These are phyloP conservation scores for Myopa testacea DNA, from an alignment of 2,888 invertebrate species.

Conservation along the genomic window DNA sequence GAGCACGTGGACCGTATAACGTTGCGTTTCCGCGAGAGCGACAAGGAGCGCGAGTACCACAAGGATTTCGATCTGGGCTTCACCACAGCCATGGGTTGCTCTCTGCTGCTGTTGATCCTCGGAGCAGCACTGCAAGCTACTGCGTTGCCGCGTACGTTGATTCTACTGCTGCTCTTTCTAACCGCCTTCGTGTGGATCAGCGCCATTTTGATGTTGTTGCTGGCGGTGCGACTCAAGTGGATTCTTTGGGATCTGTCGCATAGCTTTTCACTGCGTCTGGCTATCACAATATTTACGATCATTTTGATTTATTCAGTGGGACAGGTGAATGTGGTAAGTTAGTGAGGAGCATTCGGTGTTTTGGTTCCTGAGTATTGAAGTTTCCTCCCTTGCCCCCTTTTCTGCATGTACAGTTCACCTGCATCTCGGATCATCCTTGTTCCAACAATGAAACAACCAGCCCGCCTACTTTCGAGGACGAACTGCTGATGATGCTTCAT, in stretches of 20 bases:
- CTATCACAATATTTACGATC: slow-evolving; percentile 88
- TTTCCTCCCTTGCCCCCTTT: background rate
- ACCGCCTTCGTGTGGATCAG: slow-evolving; percentile 93
- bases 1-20: slow-evolving; percentile 89
- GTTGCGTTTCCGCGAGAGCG: slow-evolving; percentile 84
- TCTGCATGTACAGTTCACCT: slow-evolving; percentile 72
- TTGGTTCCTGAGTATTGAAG: background rate
- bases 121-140: slow-evolving; percentile 80
- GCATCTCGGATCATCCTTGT: slow-evolving; percentile 70
- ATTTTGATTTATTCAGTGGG: slow-evolving; percentile 89
- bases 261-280: slow-evolving; percentile 84
- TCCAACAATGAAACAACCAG: slow-evolving; percentile 57
- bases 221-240: slow-evolving; percentile 85
- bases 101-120: slow-evolving; percentile 80
- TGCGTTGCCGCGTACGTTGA: slow-evolving; percentile 85
- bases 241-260: slow-evolving; percentile 89
- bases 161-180: slow-evolving; percentile 85
- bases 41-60: slow-evolving; percentile 90
- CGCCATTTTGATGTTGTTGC: slow-evolving; percentile 83
- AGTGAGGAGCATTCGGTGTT: background rate
- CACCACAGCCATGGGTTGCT: slow-evolving; percentile 83
- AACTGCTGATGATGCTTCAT: slow-evolving; percentile 54
- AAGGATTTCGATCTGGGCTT: slow-evolving; percentile 88
- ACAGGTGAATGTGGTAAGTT: slow-evolving; percentile 91
- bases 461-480: slow-evolving; percentile 53